These are phyloP conservation scores for Tiliqua scincoides DNA, from an alignment of 2,113 vertebrate genomes.

Conservation along the genomic window DNA sequence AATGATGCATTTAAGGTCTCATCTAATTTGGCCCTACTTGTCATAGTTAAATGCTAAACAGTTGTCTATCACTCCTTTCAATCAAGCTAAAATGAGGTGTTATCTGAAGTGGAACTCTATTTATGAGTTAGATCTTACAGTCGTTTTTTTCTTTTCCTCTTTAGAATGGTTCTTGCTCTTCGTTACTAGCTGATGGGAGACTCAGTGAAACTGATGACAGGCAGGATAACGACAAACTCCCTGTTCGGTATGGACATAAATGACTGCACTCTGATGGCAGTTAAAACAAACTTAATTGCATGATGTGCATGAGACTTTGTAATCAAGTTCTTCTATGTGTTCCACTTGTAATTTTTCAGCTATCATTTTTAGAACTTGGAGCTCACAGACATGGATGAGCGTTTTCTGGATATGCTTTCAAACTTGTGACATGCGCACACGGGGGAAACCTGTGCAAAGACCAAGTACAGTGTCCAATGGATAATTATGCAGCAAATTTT, in stretches of 20 bases:
- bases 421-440: too few species aligned
- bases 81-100: neutral
- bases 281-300: neutral
- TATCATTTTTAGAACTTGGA: neutral
- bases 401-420: too few species aligned
- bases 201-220: constrained; percentile 15
- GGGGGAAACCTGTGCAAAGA: too few species aligned
- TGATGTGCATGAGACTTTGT: neutral
- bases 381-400: neutral
- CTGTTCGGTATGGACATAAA: constrained; percentile 52
- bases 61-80: neutral
- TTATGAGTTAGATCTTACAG: neutral
- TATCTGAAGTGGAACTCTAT: constrained; percentile 8
- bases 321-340: neutral
- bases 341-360: neutral
- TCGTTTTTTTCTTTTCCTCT: constrained; percentile 5
- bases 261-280: neutral
- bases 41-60: neutral
- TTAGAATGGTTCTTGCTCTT: constrained; percentile 37
- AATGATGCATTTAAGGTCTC: too few species aligned
- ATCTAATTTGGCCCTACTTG: too few species aligned
- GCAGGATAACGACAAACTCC: constrained; percentile 7
- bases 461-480: too few species aligned
- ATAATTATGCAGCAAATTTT: too few species aligned
- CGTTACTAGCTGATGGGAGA: constrained; percentile 10